Conservation (phyloP, 1,140 invertebrate genomes). For the Hyphantria cunea region DNA sequence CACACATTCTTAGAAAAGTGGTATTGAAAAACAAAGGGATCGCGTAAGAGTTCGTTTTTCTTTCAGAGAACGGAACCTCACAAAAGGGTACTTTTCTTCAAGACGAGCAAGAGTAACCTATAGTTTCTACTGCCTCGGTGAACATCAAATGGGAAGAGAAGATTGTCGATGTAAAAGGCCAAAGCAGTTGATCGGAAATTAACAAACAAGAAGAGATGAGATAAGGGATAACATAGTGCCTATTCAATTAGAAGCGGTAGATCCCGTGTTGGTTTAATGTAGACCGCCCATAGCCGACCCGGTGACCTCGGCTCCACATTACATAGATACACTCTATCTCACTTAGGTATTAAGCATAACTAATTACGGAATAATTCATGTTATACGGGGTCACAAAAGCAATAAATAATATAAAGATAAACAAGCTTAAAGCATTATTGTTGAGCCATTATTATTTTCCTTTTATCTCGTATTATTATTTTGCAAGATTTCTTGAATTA, state of each 20-base stretch:
- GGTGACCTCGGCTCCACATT: constrained; percentile 46
- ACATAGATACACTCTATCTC: constrained; percentile 30
- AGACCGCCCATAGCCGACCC: constrained; percentile 39
- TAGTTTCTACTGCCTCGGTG: too few relatives aligned
- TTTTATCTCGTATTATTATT: constrained; percentile 1
- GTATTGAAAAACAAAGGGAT: too few relatives aligned
- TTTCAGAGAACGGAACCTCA: too few relatives aligned
- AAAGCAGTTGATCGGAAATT: constrained; percentile 55
- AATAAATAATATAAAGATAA: constrained; percentile 28
- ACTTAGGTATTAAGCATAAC: constrained; percentile 38
- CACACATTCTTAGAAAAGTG: too few relatives aligned
- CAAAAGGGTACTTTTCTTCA: too few relatives aligned
- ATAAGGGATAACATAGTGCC: constrained; percentile 58
- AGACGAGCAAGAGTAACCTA: too few relatives aligned
- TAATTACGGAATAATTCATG: constrained; percentile 60
- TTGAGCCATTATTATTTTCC: constrained; percentile 21
- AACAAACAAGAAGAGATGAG: constrained; percentile 58
- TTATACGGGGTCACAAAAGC: constrained; percentile 32
- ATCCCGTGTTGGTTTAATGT: constrained; percentile 47
- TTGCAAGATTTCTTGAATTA: not conserved
- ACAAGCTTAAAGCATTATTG: constrained; percentile 17
- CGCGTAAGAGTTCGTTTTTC: too few relatives aligned
- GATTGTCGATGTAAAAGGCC: constrained; percentile 40
- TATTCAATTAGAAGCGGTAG: constrained; percentile 63
- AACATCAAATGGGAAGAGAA: too few relatives aligned